These are phyloP conservation scores for Lophius piscatorius DNA, from an alignment of 2,113 vertebrate species.

Conservation along the genomic window DNA sequence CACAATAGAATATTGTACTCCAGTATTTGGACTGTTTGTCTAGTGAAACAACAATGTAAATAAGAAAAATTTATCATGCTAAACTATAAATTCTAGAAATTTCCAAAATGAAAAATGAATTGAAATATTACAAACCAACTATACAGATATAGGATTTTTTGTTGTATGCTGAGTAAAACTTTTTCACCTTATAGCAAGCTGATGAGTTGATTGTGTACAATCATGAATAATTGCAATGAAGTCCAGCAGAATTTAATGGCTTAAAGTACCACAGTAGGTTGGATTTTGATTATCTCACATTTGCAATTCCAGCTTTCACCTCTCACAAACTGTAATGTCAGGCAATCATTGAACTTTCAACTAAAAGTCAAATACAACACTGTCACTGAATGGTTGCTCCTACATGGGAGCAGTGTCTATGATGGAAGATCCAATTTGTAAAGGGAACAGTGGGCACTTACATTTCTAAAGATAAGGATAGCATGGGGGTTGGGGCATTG, in stretches of 20 bases:
- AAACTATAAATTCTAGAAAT: too few relatives aligned
- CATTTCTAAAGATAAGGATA: constrained; percentile 87
- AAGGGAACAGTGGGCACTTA: constrained; percentile 71
- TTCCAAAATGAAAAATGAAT: too few relatives aligned
- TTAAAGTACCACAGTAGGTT: background rate
- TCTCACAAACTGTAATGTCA: background rate
- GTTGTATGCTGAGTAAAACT: too few relatives aligned
- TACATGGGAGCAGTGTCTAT: background rate
- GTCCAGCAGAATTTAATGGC: background rate
- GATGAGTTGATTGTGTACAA: background rate
- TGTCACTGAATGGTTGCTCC: background rate
- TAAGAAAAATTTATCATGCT: too few relatives aligned
- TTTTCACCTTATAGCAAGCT: too few relatives aligned
- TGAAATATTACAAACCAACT: too few relatives aligned
- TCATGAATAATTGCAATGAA: background rate
- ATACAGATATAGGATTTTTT: too few relatives aligned
- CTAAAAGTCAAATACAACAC: background rate
- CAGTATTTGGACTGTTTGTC: too few relatives aligned
- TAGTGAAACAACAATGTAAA: too few relatives aligned
- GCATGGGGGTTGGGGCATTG: constrained; percentile 88
- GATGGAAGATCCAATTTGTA: background rate
- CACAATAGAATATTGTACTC: too few relatives aligned
- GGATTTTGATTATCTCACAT: background rate
- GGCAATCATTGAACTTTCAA: background rate
- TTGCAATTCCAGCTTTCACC: background rate